Base-by-base conservation (phyloP, 2,113 vertebrate genomes). In the Plectropomus leopardus region DNA sequence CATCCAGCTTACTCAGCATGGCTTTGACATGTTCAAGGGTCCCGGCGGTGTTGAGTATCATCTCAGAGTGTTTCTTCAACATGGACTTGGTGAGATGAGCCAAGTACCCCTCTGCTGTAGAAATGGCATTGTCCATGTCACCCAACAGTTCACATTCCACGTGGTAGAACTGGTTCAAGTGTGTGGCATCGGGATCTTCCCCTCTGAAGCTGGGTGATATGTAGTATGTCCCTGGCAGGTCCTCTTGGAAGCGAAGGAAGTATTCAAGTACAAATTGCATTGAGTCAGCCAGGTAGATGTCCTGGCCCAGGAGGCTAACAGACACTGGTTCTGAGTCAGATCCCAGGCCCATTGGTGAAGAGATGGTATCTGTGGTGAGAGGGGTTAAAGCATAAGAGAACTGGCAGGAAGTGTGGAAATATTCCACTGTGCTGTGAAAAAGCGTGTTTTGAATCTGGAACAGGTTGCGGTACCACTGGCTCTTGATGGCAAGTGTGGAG, bases 221-320 rank as follows among this genome's bases (percentile, higher is more conserved):
- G 32, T 96, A 96, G 65, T 96, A 96, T 7, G 93, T 81, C 7
- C 95, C 95, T 1, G 85, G 86, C 10, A 95, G 84, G 54, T 91
- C 90, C 1, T 96, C 94, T 48, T 95, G 95, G 53, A 96, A 95
- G n/a, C 95, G 93, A 75, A 96, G 90, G 70, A 95, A 95, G 79
- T 96, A 96, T 88, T 96, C 95, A 32, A 96, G 92, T 0, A 95
- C 92, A 92, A 96, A 96, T 40, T 96, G 95, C 95, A 96, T 96
- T 23, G 95, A 96, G 85, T 96, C 95, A 7, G 95, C 95, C 59
- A 96, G 82, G 72, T 95, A 95, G n/a, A 94, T 85, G 54, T 93
- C 85, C 67, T 95, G 94, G 16, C 95, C 95, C 51, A 95, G 78
- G 28, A 96, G 72, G 76, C 92, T 91, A 21, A 95, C 88, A 45